phyloP scores from a whole-genome alignment of 2,888 invertebrate species.

The Rotaria magnacalcarata region DNA sequence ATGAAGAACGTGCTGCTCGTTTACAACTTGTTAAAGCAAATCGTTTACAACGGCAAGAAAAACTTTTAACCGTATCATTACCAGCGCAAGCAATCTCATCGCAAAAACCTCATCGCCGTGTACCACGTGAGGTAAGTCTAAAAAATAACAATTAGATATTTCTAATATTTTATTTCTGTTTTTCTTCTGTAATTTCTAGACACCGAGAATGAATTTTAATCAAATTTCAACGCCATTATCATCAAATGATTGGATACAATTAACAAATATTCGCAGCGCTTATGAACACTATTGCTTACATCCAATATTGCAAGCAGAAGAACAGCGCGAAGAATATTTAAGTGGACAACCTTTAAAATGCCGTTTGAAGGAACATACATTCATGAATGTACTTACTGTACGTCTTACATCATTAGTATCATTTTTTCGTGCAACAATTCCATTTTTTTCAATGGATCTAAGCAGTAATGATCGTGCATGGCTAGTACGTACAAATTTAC shows the following conservation, averaged over 20 bases:
- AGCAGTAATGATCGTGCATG: not conserved
- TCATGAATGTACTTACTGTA: not conserved
- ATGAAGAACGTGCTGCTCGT: conserved; percentile 16
- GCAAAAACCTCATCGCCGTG: not conserved
- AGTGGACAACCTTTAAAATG: not conserved
- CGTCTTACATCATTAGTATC: not conserved
- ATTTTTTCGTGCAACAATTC: conserved; percentile 23
- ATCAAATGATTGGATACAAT: not conserved
- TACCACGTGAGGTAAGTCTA: not conserved
- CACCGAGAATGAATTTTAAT: not conserved
- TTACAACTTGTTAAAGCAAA: conserved; percentile 1
- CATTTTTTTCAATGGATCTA: not conserved
- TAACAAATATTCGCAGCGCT: not conserved
- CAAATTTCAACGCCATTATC: not conserved
- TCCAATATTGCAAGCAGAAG: not conserved
- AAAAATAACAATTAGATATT: not conserved
- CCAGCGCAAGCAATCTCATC: not conserved
- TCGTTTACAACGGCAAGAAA: conserved; percentile 16
- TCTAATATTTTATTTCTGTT: not conserved
- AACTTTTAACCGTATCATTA: not conserved
- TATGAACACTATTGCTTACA: not conserved
- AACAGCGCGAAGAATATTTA: conserved; percentile 1
- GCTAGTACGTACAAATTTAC: not conserved
- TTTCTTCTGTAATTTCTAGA: not conserved
- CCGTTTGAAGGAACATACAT: conserved; percentile 3